A percentile compares a stretch with the other conserved stretches of the same genome.
These are phyloP conservation scores for Holacanthella duospinosa DNA, from an alignment of 2,888 invertebrate genomes.

Conservation along the genomic window DNA sequence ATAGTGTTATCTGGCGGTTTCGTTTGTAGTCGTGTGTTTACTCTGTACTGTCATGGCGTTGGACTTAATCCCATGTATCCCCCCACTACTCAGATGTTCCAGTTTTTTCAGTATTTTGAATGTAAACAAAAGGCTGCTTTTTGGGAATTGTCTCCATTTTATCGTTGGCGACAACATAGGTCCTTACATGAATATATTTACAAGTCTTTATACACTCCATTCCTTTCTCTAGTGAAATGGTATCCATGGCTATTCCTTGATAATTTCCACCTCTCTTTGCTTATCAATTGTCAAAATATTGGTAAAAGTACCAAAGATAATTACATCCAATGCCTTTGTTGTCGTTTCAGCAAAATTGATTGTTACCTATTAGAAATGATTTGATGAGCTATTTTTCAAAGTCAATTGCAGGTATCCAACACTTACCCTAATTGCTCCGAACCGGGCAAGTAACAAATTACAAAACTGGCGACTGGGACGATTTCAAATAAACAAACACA, in stretches of 20 bases:
- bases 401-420: too few relatives aligned
- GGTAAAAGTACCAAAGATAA: background rate
- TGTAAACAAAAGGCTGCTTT: background rate
- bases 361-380: too few relatives aligned
- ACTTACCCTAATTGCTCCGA: background rate
- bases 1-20: too few relatives aligned
- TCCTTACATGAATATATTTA: background rate
- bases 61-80: too few relatives aligned
- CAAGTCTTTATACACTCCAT: background rate
- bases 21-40: too few relatives aligned
- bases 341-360: background rate
- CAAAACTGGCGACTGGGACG: background rate
- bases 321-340: background rate
- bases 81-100: too few relatives aligned
- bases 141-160: background rate
- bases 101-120: background rate
- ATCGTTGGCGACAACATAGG: conserved; percentile 1
- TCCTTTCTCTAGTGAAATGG: background rate
- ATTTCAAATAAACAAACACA: background rate
- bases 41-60: too few relatives aligned
- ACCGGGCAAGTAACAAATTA: background rate
- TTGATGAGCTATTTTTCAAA: too few relatives aligned
- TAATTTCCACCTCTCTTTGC: background rate
- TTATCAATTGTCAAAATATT: background rate
- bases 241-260: background rate